Percentiles rank a stretch among this genome's conserved stretches.
phyloP scores from a whole-genome alignment of 2,797 vertebrate species.

The Gymnothorax javanicus region DNA sequence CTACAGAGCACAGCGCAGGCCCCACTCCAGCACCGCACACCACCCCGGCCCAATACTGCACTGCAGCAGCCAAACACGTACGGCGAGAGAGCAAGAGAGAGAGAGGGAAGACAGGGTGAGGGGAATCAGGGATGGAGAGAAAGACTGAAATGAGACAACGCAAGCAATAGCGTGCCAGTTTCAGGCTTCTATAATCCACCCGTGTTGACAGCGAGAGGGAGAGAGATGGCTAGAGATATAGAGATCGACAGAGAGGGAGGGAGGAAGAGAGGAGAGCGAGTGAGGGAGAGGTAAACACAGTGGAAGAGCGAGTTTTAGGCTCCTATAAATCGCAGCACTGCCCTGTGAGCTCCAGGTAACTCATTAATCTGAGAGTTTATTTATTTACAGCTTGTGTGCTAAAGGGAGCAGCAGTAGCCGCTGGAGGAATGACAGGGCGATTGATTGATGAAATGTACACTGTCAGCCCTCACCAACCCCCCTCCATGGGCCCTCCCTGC shows the following conservation, averaged over 20 bases:
- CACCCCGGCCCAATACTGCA: neutral
- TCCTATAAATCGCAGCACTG: neutral
- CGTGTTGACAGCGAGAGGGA: too few species aligned
- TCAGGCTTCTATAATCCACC: neutral
- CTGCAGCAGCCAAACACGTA: neutral
- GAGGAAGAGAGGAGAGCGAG: too few species aligned
- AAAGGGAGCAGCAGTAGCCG: neutral
- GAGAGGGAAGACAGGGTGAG: neutral
- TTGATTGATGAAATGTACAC: conserved; percentile 11
- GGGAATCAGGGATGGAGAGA: neutral
- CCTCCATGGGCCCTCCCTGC: neutral
- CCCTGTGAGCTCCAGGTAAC: neutral
- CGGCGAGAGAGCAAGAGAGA: neutral
- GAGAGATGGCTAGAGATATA: too few species aligned
- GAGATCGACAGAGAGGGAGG: too few species aligned
- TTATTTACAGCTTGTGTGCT: neutral
- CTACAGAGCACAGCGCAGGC: neutral
- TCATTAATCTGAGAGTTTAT: conserved; percentile 6
- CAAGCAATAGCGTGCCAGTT: conserved; percentile 35
- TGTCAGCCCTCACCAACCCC: neutral
- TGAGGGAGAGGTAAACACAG: too few species aligned
- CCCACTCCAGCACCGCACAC: neutral
- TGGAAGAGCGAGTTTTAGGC: neutral
- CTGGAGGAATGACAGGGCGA: neutral
- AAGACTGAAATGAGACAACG: conserved; percentile 24